phyloP scores from a whole-genome alignment of 1,140 invertebrate genomes.

The Bombus pascuorum region DNA sequence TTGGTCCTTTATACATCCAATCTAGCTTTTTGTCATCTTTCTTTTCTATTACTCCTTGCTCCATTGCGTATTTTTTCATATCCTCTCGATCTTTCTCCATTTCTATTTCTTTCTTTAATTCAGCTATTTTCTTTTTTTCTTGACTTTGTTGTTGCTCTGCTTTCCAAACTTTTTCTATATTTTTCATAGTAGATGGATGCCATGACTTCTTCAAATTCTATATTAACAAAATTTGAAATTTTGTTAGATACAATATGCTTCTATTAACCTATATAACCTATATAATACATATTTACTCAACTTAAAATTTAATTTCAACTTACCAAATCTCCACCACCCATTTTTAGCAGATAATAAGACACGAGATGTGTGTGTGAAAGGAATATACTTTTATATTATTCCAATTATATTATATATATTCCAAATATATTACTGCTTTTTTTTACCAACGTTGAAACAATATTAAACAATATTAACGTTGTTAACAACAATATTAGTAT shows the following conservation, averaged over 20 bases:
- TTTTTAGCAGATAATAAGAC: no score
- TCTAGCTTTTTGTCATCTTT: constrained; percentile 88
- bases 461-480: no score
- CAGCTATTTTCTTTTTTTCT: constrained; percentile 87
- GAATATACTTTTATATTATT: no score
- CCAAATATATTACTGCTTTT: no score
- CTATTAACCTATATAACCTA: no score
- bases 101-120: constrained; percentile 87
- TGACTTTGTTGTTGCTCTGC: constrained; percentile 88
- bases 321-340: no score
- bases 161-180: constrained; percentile 90
- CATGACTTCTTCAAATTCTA: constrained; percentile 91
- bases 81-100: constrained; percentile 87
- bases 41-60: constrained; percentile 83
- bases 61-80: constrained; percentile 85
- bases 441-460: no score
- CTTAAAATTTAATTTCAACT: no score
- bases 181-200: constrained; percentile 91
- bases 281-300: no score
- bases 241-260: background rate
- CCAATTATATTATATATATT: no score
- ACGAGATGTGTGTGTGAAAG: no score
- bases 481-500: no score
- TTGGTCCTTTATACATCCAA: constrained; percentile 96
- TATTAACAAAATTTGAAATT: background rate